Percentiles rank a stretch among this genome's conserved stretches.
These are phyloP conservation scores for Scyliorhinus canicula DNA, from an alignment of 2,797 vertebrate species.

Conservation along the genomic window DNA sequence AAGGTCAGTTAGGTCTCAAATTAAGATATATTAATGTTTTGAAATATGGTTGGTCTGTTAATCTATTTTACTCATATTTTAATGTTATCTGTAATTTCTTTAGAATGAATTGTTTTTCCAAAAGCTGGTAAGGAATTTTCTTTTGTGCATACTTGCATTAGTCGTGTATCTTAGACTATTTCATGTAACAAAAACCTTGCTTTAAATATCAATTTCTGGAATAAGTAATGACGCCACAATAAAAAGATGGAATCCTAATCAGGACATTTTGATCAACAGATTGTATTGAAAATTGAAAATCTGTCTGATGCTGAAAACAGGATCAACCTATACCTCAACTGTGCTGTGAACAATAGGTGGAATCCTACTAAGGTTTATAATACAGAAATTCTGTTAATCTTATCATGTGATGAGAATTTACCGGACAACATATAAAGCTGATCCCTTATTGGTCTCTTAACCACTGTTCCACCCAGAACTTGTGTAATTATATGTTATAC, in stretches of 20 bases:
- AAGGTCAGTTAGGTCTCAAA: not conserved
- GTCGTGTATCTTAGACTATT: not conserved
- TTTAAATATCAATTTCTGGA: not conserved
- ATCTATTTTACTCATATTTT: not conserved
- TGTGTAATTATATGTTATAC: slow-evolving; percentile 35
- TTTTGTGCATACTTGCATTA: not conserved
- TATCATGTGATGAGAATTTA: slow-evolving; percentile 13
- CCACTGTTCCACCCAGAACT: not conserved
- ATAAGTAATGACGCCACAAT: not conserved
- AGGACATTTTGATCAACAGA: not conserved
- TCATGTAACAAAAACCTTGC: not conserved
- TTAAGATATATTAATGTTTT: slow-evolving; percentile 12
- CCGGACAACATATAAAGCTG: not conserved
- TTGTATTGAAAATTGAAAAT: not conserved
- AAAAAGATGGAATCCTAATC: not conserved
- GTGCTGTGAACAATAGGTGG: not conserved
- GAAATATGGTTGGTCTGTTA: not conserved
- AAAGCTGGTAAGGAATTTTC: not conserved
- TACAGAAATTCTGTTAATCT: slow-evolving; percentile 10
- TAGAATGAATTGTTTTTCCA: not conserved
- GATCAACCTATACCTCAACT: not conserved
- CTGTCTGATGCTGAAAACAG: not conserved
- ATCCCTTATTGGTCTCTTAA: slow-evolving; percentile 16
- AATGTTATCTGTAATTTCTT: not conserved
- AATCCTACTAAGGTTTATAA: not conserved